Base-by-base conservation (phyloP, 2,797 vertebrate species). In the Tenualosa thibaudeaui region DNA sequence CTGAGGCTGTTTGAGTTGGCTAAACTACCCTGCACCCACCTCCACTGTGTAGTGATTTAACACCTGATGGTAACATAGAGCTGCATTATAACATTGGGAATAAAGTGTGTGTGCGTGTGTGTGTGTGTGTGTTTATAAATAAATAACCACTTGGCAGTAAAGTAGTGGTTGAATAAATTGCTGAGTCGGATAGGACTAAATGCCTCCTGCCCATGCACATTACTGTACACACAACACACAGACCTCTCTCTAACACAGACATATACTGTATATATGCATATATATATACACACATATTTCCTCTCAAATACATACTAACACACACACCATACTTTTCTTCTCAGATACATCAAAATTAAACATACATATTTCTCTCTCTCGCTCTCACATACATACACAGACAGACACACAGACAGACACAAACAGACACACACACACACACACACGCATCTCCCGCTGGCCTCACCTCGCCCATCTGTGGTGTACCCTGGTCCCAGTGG, bases 401-500 rank as follows among this genome's bases (percentile, higher is more conserved):
- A 65, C 22, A 24, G 19, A 65, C 60, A 31, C 2, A 26, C 24
- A 13, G 26, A 68, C 62, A 12, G 26, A 68, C 26, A 68, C 60
- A 65, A 5, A 26, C 62, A 65, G 1, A 19, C 60, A 62, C 31
- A 56, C 56, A 24, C 22, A 3, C 65, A 6, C 24, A 53, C 22
- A 31, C 60, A 13, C 43, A 24, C 10, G 5, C 8, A 17, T 24
- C 1, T 83, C 17, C 26, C 46, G 19, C 22, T 6, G 71, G 71
- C 12, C 93, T 90, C 89, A 99, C 98, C 98, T 94, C 94, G 94
- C n/a, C 97, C 98, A 0, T 98, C 96, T 0, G 96, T 96, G 68
- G 96, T 97, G 88, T 97, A 99, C 0, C 98, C 98, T 0, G 96
- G 95, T 56, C 98, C 97, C 0, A 97, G 96, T 0, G 98, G 97